Conservation (phyloP, 2,888 invertebrate genomes). For the Aquatica leii region DNA sequence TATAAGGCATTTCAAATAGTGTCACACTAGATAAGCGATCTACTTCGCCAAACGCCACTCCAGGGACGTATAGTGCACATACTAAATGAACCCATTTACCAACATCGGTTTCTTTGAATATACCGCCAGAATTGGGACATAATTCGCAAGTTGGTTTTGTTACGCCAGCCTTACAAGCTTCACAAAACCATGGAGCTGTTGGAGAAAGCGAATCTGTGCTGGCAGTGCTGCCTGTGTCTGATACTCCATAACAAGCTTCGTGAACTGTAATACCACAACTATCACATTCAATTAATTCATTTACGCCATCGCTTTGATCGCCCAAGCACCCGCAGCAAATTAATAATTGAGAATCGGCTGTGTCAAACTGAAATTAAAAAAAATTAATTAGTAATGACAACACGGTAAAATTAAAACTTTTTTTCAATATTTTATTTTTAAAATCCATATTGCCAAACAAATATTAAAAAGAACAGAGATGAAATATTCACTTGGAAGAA, state of each 20-base stretch:
- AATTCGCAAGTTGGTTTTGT: conserved; percentile 91
- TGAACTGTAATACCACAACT: conserved; percentile 96
- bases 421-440: no score
- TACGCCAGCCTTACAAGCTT: conserved; percentile 93
- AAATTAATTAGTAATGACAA: background rate
- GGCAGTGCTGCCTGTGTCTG: conserved; percentile 88
- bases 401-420: no score
- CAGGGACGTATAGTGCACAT: conserved; percentile 97
- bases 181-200: conserved; percentile 99
- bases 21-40: conserved; percentile 92
- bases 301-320: conserved; percentile 89
- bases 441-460: no score
- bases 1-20: conserved; percentile 97
- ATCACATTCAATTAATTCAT: conserved; percentile 98
- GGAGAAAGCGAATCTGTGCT: conserved; percentile 94
- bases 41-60: conserved; percentile 95
- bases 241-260: conserved; percentile 96
- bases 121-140: conserved; percentile 92
- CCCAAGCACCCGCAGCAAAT: conserved; percentile 95
- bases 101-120: conserved; percentile 95
- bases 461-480: no score
- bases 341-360: conserved; percentile 68
- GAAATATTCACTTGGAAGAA: no score
- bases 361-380: conserved; percentile 17
- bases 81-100: conserved; percentile 98